A percentile compares a stretch with the other conserved stretches of the same genome.
phyloP scores from a whole-genome alignment of 1,140 invertebrate species.

The Delia radicum region DNA sequence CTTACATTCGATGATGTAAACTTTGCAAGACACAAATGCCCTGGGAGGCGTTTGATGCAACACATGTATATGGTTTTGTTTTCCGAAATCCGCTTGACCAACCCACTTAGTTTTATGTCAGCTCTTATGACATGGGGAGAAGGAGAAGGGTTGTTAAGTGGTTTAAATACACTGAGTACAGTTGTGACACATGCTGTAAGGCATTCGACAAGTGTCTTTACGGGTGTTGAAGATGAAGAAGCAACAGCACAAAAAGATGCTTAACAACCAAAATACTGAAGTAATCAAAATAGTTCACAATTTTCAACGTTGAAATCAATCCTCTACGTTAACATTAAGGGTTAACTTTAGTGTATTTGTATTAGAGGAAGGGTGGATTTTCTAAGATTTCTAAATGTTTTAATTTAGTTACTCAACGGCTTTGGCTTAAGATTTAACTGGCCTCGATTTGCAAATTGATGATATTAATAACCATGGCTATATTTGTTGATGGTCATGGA shows the following conservation, averaged over 20 bases:
- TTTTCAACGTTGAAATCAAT: neutral
- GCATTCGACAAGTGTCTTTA: neutral
- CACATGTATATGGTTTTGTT: neutral
- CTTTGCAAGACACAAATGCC: neutral
- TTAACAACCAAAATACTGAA: neutral
- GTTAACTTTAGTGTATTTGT: neutral
- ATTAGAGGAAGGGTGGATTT: neutral
- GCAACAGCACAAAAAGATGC: neutral
- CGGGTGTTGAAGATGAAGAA: neutral
- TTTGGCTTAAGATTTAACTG: neutral
- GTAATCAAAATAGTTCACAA: neutral
- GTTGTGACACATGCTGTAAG: neutral
- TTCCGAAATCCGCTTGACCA: neutral
- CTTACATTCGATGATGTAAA: neutral
- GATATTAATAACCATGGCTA: slow-evolving; percentile 43
- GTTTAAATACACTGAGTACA: neutral
- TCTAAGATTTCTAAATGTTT: neutral
- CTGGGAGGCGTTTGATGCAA: neutral
- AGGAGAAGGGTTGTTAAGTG: neutral
- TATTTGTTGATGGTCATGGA: slow-evolving; percentile 30
- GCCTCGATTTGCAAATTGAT: slow-evolving; percentile 15
- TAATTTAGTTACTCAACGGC: neutral
- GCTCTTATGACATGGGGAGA: neutral
- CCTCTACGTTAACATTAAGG: neutral
- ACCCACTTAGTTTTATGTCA: neutral